Percentiles rank a stretch among this genome's conserved stretches.
These are phyloP conservation scores for Diaprepes abbreviatus DNA, from an alignment of 2,888 invertebrate species.

Conservation along the genomic window DNA sequence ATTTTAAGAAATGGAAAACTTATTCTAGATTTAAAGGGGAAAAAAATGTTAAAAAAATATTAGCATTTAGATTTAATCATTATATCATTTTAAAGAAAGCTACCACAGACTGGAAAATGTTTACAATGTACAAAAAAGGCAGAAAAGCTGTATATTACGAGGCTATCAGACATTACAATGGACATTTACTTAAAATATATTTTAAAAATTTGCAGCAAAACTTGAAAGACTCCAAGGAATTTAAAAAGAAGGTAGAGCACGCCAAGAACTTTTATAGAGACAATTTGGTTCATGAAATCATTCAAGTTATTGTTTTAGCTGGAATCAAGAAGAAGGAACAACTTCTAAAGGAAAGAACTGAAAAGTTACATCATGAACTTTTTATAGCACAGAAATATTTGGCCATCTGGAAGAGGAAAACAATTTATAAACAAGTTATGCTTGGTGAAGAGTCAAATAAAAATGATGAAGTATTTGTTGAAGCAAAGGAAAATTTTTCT, in stretches of 20 bases:
- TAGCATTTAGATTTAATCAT: slow-evolving; percentile 16
- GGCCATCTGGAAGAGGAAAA: slow-evolving; percentile 57
- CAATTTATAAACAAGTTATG: slow-evolving; percentile 42
- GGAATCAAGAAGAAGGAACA: slow-evolving; percentile 52
- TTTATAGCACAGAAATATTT: slow-evolving; percentile 58
- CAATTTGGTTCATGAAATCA: slow-evolving; percentile 51
- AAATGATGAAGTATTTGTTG: neutral
- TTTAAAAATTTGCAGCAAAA: neutral
- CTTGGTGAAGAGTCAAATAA: neutral
- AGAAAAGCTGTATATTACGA: slow-evolving; percentile 27
- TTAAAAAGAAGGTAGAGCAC: slow-evolving; percentile 48
- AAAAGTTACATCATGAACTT: slow-evolving; percentile 50
- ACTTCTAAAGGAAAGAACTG: slow-evolving; percentile 45
- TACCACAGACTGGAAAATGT: slow-evolving; percentile 46
- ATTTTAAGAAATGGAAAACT: slow-evolving; percentile 34
- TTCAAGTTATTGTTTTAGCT: slow-evolving; percentile 53
- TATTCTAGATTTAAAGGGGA: slow-evolving; percentile 5
- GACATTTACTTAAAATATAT: slow-evolving; percentile 21
- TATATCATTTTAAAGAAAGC: slow-evolving; percentile 31
- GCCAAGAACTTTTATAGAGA: slow-evolving; percentile 55
- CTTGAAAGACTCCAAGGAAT: slow-evolving; percentile 41
- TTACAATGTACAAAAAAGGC: slow-evolving; percentile 35
- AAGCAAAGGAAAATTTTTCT: slow-evolving; percentile 8
- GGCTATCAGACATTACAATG: slow-evolving; percentile 33
- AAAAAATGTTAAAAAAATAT: slow-evolving; percentile 5